A percentile compares a stretch with the other conserved stretches of the same genome.
These are phyloP conservation scores for Muntiacus muntjak DNA, from an alignment of 2,113 vertebrate species.

Conservation along the genomic window DNA sequence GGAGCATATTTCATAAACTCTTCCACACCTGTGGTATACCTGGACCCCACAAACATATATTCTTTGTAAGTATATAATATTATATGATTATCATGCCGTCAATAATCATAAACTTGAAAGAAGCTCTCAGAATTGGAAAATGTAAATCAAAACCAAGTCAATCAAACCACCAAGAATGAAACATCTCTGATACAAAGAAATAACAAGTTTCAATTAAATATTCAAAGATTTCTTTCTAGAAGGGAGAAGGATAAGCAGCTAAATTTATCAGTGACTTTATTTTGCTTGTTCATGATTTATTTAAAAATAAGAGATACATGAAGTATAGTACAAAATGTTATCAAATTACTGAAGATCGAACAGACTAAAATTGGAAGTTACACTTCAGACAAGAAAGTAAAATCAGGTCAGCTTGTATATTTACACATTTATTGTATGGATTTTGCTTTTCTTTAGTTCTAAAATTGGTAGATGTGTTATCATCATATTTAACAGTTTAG, in stretches of 20 bases:
- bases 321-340: background rate
- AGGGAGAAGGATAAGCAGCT: background rate
- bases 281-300: background rate
- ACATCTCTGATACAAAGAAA: background rate
- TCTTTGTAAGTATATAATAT: background rate
- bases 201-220: background rate
- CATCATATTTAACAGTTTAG: background rate
- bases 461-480: background rate
- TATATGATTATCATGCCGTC: background rate
- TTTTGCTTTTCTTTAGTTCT: background rate
- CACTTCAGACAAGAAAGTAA: background rate
- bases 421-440: background rate
- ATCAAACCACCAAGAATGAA: background rate
- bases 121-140: background rate
- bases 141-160: background rate
- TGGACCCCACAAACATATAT: background rate
- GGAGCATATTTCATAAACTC: background rate
- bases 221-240: background rate
- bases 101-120: background rate
- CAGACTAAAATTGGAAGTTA: background rate
- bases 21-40: background rate
- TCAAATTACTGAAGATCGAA: background rate
- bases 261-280: background rate
- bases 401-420: background rate
- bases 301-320: background rate